phyloP scores from a whole-genome alignment of 2,888 invertebrate genomes.

The Rotaria magnacalcarata region DNA sequence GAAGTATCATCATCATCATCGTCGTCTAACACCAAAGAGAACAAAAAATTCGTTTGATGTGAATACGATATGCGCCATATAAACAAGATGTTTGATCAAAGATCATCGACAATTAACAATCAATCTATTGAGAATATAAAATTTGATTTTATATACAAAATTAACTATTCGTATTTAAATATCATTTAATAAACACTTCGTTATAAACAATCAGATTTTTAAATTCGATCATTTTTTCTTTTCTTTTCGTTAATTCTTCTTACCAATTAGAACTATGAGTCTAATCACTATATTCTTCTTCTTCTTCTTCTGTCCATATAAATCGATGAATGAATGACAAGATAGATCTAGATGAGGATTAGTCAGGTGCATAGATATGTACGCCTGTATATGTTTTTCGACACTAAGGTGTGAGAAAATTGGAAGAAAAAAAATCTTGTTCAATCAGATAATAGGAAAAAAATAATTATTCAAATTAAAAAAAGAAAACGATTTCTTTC shows the following conservation, averaged over 20 bases:
- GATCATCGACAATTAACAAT: slow-evolving; percentile 18
- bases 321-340: slow-evolving; percentile 17
- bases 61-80: slow-evolving; percentile 12
- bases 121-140: background rate
- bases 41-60: slow-evolving; percentile 3
- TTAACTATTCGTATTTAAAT: background rate
- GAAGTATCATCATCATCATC: slow-evolving; percentile 2
- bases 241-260: background rate
- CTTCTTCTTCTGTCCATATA: background rate
- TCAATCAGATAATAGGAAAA: slow-evolving; percentile 1
- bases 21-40: slow-evolving; percentile 15
- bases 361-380: background rate
- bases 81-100: background rate
- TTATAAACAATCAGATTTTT: background rate
- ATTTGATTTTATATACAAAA: background rate
- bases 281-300: background rate
- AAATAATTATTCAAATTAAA: background rate
- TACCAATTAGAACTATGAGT: slow-evolving; percentile 4
- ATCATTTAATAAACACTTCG: too few relatives aligned
- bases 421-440: background rate
- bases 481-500: background rate
- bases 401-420: slow-evolving; percentile 9
- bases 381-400: background rate
- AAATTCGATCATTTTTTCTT: background rate
- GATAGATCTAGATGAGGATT: slow-evolving; percentile 12